These are phyloP conservation scores for Passerculus sandwichensis DNA, from an alignment of 2,797 vertebrate species.

Conservation along the genomic window DNA sequence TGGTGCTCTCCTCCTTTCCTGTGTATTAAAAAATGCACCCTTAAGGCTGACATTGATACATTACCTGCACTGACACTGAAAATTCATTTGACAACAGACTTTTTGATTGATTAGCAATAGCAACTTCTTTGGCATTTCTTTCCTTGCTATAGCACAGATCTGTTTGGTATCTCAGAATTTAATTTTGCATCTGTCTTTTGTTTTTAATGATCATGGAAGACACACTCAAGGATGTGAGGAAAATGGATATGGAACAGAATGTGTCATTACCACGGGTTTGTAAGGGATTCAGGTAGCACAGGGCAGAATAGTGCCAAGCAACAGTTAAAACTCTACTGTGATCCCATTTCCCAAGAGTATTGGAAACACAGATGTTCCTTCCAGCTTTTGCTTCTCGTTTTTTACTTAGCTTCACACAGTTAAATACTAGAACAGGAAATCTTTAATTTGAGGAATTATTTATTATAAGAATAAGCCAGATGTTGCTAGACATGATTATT, in stretches of 20 bases:
- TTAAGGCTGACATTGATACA: neutral
- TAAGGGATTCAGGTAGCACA: neutral
- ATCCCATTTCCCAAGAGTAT: neutral
- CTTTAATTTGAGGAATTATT: neutral
- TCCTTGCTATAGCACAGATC: neutral
- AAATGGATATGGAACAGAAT: neutral
- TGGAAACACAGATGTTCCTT: neutral
- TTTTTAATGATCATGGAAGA: neutral
- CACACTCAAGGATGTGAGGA: neutral
- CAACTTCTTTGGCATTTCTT: neutral
- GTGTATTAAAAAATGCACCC: neutral
- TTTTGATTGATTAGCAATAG: neutral
- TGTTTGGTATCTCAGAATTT: neutral
- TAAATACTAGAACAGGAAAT: neutral
- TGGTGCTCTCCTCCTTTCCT: neutral
- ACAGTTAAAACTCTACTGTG: neutral
- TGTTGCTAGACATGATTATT: neutral
- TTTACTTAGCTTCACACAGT: neutral
- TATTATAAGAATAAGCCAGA: neutral
- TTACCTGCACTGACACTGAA: neutral
- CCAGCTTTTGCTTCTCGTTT: neutral
- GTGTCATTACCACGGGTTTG: neutral
- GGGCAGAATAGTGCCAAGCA: neutral
- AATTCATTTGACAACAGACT: neutral
- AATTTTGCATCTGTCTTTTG: neutral